Percentiles rank a stretch among this genome's conserved stretches.
Conservation (phyloP, 2,113 vertebrate species). For the Vombatus ursinus region DNA sequence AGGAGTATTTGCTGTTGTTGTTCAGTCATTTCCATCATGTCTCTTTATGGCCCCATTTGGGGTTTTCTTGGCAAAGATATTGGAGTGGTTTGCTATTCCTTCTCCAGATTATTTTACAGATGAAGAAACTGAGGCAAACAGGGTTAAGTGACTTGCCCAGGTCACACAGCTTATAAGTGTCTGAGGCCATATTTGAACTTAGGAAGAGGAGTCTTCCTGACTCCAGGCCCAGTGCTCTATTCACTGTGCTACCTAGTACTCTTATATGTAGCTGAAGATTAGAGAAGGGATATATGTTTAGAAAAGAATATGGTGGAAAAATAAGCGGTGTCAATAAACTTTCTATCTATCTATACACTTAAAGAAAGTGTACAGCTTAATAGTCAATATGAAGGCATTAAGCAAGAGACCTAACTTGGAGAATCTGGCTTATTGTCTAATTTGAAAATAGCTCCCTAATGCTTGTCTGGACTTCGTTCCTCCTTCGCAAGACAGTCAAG, state of each 20-base stretch:
- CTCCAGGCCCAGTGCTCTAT: neutral
- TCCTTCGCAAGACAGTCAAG: neutral
- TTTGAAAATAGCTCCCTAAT: neutral
- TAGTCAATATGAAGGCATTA: neutral
- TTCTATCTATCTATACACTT: neutral
- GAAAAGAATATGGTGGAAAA: neutral
- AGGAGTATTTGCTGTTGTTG: neutral
- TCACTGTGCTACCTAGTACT: no score
- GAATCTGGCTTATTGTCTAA: neutral
- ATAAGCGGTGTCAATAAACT: neutral
- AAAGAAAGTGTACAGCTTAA: neutral
- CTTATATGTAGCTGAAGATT: neutral
- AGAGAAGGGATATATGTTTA: neutral
- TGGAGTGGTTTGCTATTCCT: no score
- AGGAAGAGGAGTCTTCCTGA: no score
- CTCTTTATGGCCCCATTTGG: no score
- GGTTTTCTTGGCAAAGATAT: no score
- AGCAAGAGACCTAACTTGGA: neutral
- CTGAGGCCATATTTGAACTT: neutral
- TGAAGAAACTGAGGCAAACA: neutral
- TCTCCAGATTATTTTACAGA: neutral
- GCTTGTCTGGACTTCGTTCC: neutral
- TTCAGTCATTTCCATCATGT: neutral
- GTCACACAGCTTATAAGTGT: neutral
- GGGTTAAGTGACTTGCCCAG: neutral